Conservation (phyloP, 1,140 invertebrate species). For the Campoletis sonorensis region DNA sequence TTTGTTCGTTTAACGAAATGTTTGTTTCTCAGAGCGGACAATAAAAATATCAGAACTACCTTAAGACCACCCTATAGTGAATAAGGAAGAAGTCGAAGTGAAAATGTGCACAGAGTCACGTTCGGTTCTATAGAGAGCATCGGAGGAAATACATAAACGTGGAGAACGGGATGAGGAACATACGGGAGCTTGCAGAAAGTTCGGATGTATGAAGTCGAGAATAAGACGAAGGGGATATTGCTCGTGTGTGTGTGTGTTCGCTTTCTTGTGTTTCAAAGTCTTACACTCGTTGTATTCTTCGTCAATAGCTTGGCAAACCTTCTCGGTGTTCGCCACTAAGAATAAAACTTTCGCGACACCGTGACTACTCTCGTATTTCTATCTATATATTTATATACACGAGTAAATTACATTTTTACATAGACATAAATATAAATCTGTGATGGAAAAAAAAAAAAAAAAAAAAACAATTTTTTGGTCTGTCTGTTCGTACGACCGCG, state of each 20-base stretch:
- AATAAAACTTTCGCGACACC: conserved; percentile 7
- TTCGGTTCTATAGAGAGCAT: neutral
- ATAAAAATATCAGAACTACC: neutral
- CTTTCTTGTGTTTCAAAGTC: too few species aligned
- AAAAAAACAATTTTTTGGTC: too few species aligned
- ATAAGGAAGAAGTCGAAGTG: conserved; percentile 7
- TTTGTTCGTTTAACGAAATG: too few species aligned
- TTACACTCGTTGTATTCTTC: neutral
- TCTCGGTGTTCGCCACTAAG: neutral
- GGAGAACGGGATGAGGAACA: neutral
- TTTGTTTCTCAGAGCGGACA: too few species aligned
- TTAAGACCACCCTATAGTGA: neutral
- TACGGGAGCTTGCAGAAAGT: conserved; percentile 2
- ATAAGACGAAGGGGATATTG: conserved; percentile 1
- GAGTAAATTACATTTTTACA: too few species aligned
- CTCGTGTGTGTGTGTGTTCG: neutral
- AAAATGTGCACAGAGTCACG: conserved; percentile 5
- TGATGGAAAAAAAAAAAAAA: too few species aligned
- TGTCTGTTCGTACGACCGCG: too few species aligned
- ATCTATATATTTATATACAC: neutral
- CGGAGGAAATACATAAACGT: conserved; percentile 1
- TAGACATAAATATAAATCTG: too few species aligned
- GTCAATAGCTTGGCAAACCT: neutral
- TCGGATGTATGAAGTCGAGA: conserved; percentile 7
- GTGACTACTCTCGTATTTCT: neutral